A percentile compares a stretch with the other conserved stretches of the same genome.
Conservation (phyloP, 2,888 invertebrate genomes). For the Terebella lapidaria region DNA sequence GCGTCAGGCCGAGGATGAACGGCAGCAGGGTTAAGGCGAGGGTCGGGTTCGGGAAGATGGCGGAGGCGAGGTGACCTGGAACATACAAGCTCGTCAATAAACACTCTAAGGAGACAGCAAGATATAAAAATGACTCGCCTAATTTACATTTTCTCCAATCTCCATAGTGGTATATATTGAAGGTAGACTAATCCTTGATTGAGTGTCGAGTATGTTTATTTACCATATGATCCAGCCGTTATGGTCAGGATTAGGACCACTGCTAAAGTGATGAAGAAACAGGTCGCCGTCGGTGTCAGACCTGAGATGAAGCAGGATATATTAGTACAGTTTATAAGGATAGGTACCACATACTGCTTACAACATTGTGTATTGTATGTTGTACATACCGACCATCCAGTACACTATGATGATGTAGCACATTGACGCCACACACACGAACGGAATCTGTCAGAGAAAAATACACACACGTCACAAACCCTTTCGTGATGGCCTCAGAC, state of each 20-base stretch:
- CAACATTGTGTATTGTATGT: background rate
- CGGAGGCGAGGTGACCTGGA: background rate
- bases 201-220: background rate
- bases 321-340: background rate
- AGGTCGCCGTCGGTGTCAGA: background rate
- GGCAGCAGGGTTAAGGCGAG: background rate
- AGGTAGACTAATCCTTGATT: too few species aligned
- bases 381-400: background rate
- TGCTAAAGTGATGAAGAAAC: background rate
- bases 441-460: background rate
- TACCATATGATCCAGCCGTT: background rate
- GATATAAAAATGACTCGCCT: too few species aligned
- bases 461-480: too few species aligned
- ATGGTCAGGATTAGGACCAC: background rate
- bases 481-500: too few species aligned
- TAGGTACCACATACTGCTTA: background rate
- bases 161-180: too few species aligned
- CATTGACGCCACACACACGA: background rate
- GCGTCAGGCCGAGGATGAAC: background rate
- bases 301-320: background rate
- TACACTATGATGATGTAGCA: background rate
- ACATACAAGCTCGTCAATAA: background rate
- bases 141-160: too few species aligned
- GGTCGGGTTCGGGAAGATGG: slow-evolving; percentile 1
- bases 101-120: too few species aligned